These are phyloP conservation scores for Lacanobia oleracea DNA, from an alignment of 2,888 invertebrate genomes.

Conservation along the genomic window DNA sequence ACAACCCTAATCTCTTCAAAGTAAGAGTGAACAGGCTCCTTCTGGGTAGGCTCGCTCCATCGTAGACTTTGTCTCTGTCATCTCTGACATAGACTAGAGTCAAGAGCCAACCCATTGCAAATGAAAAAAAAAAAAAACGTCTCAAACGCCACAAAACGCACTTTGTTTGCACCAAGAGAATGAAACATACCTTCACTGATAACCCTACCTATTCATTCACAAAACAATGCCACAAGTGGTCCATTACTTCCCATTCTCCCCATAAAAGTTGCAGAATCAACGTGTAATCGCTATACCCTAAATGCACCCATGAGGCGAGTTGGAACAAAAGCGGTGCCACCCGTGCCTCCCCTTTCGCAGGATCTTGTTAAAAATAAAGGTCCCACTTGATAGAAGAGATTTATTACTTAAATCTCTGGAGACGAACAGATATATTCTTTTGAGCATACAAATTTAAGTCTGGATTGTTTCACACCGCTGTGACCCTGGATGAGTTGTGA, in stretches of 20 bases:
- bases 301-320: conserved; percentile 73
- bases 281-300: conserved; percentile 64
- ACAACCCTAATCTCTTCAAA: too few relatives aligned
- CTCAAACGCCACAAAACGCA: background rate
- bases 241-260: conserved; percentile 49
- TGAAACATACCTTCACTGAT: conserved; percentile 35
- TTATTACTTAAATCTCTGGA: conserved; percentile 82
- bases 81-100: too few relatives aligned
- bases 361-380: conserved; percentile 83
- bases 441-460: conserved; percentile 73
- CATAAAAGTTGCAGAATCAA: conserved; percentile 64
- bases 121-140: too few relatives aligned
- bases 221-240: conserved; percentile 60
- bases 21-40: too few relatives aligned
- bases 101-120: too few relatives aligned
- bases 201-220: conserved; percentile 50
- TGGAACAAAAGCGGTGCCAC: conserved; percentile 65
- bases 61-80: too few relatives aligned
- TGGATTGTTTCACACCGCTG: conserved; percentile 64
- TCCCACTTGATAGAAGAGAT: conserved; percentile 81
- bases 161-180: conserved; percentile 7
- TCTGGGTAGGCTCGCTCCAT: too few relatives aligned
- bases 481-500: background rate
- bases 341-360: conserved; percentile 57
- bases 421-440: conserved; percentile 81